Base-by-base conservation (phyloP, 2,888 invertebrate genomes). In the Mantis religiosa region DNA sequence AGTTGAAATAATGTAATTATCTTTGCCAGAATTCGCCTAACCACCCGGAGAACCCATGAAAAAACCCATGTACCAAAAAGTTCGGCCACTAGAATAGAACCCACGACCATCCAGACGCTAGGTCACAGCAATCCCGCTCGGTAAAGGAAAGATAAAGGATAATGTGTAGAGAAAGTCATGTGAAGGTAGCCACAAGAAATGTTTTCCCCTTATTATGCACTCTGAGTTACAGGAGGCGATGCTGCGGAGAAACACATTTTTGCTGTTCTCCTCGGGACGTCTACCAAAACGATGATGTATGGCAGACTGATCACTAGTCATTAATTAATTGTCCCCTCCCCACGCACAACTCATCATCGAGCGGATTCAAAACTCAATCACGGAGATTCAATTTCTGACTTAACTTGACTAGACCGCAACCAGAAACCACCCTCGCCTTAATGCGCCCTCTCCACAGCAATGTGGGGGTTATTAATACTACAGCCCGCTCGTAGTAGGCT, bases 371-470 rank as follows among this genome's bases (percentile, higher is more conserved):
- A 89, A 89, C 90, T 89, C 89, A 84, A 90, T 89, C 90, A 90
- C 83, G 83, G 85, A 89, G 88, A 90, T 88, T 89, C 90, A 88
- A 89, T 90, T 90, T 88, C 85, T 89, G 90, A 87, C 89, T 41
- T 89, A 71, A 34, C 27, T 30, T 28, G 84, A 28, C 71, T 47
- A 7, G 20, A 83, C 89, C 85, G n/a, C 89, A 83, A 47, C 28
- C n/a, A 54, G 28, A 84, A 47, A 54, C 88, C 85, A 47, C 83
- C 71, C 14, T 41, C 83, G 71, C 34, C 84, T 81, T 30, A 84
- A 47, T 47, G 83, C 82, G 83, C 83, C 28, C 82, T 88, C 41
- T 47, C 71, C 84, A 47, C 84, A 8, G 54, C 54, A 28, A 25
- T 71, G 54, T 71, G 54, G 54, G 54, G 54, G 54, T 71, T 71